Base-by-base conservation (phyloP, 2,888 invertebrate genomes). In the Drosophila tanythrix region DNA sequence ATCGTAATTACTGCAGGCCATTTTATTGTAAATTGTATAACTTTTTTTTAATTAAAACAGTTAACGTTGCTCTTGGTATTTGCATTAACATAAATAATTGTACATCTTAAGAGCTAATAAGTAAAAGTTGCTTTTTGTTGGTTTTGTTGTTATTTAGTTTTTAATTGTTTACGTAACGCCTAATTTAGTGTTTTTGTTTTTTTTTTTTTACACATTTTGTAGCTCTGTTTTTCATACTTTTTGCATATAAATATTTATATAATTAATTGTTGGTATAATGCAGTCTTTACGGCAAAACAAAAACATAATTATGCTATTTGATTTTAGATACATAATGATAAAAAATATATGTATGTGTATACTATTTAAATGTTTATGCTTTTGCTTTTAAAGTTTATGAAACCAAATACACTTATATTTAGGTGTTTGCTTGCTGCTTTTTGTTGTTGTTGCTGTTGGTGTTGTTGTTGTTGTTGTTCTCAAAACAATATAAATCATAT, bases 251-350 rank as follows among this genome's bases (percentile, higher is more conserved):
- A 72, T 56, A 29, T 80, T 77, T 82, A 75, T 81, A 81, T 81
- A 80, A 72, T 80, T 82, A 84, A 86, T 90, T 85, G 91, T 92
- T 92, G 92, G 91, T 92, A 92, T 92, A 92, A 92, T 91, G 92
- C 92, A 92, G 92, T 92, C 92, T 92, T 92, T 91, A 91, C 90
- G 92, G 92, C 92, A 92, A 91, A 92, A 91, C 74, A 85, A 90
- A 90, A 90, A 83, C 81, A 90, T 73, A 88, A 88, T 86, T 79
- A 90, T 86, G 88, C 76, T 85, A 80, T 88, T 85, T 86, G 81
- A 71, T 46, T 76, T 76, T 79, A 71, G 87, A 87, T 84, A 82
- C 83, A 79, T 85, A 88, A 85, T 79, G 85, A 76, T 88, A 85
- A 62, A 88, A 83, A 84, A 87, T 87, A 88, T 78, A 84, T 82